Percentiles rank a stretch among this genome's conserved stretches.
Conservation (phyloP, 1,140 invertebrate genomes). For the Leptinotarsa undecemlineata region DNA sequence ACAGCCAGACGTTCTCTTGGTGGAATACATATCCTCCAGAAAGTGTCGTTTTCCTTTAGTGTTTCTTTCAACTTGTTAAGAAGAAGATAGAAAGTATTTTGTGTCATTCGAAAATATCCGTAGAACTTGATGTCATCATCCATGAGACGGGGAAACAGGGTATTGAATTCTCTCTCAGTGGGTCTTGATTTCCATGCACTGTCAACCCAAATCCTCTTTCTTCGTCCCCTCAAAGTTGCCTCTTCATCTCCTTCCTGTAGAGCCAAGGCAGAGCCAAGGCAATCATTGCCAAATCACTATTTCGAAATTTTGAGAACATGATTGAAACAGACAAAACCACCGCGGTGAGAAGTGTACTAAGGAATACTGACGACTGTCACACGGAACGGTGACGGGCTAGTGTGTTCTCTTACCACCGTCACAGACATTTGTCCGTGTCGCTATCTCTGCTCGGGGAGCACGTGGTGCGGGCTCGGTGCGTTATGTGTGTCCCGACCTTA, state of each 20-base stretch:
- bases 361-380: not conserved
- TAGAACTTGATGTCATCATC: too few species aligned
- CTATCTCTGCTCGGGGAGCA: too few species aligned
- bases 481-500: too few species aligned
- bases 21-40: constrained; percentile 7
- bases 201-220: not conserved
- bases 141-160: not conserved
- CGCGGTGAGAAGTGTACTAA: too few species aligned
- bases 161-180: not conserved
- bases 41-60: not conserved
- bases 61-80: constrained; percentile 17
- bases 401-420: constrained; percentile 8
- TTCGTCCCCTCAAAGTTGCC: not conserved
- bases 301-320: not conserved
- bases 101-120: constrained; percentile 15
- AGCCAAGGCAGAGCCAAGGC: not conserved
- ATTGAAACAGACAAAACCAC: not conserved
- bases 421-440: not conserved
- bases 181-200: not conserved
- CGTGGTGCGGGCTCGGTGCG: too few species aligned
- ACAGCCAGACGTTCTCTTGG: not conserved
- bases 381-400: not conserved
- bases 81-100: constrained; percentile 8
- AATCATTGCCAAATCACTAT: not conserved
- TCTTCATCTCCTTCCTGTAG: not conserved